phyloP scores from a whole-genome alignment of 1,140 invertebrate species.

The Drosophila azteca region DNA sequence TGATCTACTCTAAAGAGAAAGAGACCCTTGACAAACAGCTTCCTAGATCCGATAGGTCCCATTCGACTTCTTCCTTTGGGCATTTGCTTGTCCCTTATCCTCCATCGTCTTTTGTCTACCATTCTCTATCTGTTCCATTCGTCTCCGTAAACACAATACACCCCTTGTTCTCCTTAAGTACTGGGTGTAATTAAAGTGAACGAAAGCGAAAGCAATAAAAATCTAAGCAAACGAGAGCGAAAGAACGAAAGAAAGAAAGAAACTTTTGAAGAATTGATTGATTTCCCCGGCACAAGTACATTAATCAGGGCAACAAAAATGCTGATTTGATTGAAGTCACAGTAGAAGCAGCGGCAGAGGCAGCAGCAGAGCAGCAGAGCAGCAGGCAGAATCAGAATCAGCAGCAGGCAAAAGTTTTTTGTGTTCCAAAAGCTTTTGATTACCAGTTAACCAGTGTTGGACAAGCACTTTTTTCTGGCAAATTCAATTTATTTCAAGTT shows the following conservation, averaged over 20 bases:
- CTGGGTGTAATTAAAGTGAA: constrained; percentile 31
- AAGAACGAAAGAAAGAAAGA: constrained; percentile 14
- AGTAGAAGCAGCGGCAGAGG: constrained; percentile 23
- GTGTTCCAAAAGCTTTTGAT: constrained; percentile 53
- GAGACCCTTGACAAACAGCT: no score
- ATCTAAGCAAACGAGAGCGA: constrained; percentile 38
- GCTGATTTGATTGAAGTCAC: constrained; percentile 65
- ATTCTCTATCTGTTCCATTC: no score
- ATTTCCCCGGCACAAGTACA: constrained; percentile 72
- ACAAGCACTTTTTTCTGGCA: constrained; percentile 56
- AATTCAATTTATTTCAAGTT: constrained; percentile 78
- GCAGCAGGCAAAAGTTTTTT: constrained; percentile 45
- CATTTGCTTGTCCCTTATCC: no score
- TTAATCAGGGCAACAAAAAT: constrained; percentile 68
- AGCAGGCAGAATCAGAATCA: neutral
- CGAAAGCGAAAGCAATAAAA: constrained; percentile 55
- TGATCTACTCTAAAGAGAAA: no score
- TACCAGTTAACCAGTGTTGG: constrained; percentile 61
- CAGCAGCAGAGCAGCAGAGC: neutral
- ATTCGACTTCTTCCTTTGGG: no score
- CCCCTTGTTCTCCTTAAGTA: no score
- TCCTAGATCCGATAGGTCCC: no score
- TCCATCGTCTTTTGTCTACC: no score
- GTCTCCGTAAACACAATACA: neutral
- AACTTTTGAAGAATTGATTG: constrained; percentile 77